Conservation (phyloP, 2,113 vertebrate genomes). For the Gymnorhina tibicen region DNA sequence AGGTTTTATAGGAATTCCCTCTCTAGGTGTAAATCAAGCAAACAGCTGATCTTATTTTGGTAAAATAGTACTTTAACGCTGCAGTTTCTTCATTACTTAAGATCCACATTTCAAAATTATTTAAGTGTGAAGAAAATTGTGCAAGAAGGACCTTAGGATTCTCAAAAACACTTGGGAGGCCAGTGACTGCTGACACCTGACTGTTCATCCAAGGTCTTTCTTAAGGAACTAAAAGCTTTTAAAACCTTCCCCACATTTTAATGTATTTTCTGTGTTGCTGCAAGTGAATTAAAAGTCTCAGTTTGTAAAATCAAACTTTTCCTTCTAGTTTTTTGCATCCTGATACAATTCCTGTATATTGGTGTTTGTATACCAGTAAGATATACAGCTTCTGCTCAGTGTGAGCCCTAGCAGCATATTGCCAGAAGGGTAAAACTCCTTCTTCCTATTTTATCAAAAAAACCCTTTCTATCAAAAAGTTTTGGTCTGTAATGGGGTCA, state of each 20-base stretch:
- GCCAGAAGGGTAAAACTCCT: constrained; percentile 18
- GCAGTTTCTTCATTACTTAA: neutral
- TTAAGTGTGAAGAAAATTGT: neutral
- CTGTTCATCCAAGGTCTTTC: neutral
- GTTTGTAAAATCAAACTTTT: neutral
- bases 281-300: neutral
- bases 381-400: neutral
- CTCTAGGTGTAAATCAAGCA: neutral
- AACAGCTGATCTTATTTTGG: neutral
- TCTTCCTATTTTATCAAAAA: constrained; percentile 38
- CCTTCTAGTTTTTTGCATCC: neutral
- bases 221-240: neutral
- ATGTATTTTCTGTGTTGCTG: neutral
- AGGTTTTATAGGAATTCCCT: neutral
- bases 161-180: neutral
- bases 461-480: constrained; percentile 36
- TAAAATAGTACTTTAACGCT: neutral
- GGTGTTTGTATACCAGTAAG: neutral
- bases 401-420: neutral
- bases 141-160: neutral
- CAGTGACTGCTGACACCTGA: neutral
- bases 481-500: constrained; percentile 49
- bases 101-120: neutral
- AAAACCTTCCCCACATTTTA: neutral
- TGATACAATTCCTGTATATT: neutral